phyloP scores from a whole-genome alignment of 2,113 vertebrate species.

The Nothocercus nigrocapillus region DNA sequence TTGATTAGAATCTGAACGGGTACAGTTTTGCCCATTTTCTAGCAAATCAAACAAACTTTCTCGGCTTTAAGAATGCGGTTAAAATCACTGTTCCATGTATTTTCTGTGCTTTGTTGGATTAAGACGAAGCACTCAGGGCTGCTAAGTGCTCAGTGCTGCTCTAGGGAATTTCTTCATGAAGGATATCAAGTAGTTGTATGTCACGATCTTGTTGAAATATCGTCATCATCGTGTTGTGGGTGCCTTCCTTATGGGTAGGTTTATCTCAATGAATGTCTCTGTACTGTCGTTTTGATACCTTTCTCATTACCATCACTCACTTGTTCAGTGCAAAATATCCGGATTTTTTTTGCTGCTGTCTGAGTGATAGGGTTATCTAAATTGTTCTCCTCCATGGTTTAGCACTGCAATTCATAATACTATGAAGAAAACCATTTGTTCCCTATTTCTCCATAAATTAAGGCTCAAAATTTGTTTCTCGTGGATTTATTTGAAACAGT shows the following conservation, averaged over 20 bases:
- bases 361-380: constrained; percentile 16
- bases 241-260: constrained; percentile 24
- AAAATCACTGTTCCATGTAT: neutral
- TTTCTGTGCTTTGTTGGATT: neutral
- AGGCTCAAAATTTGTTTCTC: neutral
- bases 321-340: neutral
- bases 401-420: neutral
- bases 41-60: neutral
- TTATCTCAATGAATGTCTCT: constrained; percentile 56
- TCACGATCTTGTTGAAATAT: constrained; percentile 25
- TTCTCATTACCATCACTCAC: constrained; percentile 41
- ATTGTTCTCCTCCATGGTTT: neutral
- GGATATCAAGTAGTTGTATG: constrained; percentile 11
- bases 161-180: constrained; percentile 32
- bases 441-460: neutral
- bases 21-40: neutral
- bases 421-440: neutral
- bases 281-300: constrained; percentile 26
- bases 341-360: neutral
- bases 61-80: neutral
- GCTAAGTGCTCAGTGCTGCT: constrained; percentile 28
- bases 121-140: neutral
- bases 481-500: neutral
- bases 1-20: neutral
- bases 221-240: neutral